Evolutionary conservation across 2,888 invertebrate genomes (phyloP).

Genomic region (Cryptophagus acutangulus): DNA sequence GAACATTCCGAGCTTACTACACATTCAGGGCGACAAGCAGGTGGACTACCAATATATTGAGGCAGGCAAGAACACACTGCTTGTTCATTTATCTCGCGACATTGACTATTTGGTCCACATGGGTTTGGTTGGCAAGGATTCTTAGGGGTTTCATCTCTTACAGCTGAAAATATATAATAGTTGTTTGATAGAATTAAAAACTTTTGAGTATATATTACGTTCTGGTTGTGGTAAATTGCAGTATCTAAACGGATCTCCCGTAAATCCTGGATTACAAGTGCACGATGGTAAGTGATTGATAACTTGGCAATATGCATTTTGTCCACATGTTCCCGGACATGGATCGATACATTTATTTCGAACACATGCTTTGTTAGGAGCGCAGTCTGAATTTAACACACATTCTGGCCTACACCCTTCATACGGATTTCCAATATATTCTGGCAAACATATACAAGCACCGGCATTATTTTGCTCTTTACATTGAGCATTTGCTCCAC

Average conservation of each 20-base stretch:
- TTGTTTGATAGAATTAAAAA: no score
- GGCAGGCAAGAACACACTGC: conserved; percentile 58
- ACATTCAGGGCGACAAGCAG: conserved; percentile 57
- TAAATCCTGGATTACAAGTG: conserved; percentile 59
- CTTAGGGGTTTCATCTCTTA: conserved; percentile 35
- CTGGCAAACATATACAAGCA: conserved; percentile 64
- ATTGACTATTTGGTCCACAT: conserved; percentile 74
- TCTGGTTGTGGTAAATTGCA: conserved; percentile 34
- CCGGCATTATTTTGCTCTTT: conserved; percentile 59
- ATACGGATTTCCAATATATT: conserved; percentile 72
- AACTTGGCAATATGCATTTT: conserved; percentile 70
- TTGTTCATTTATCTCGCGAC: conserved; percentile 58
- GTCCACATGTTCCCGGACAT: conserved; percentile 73
- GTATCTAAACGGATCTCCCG: conserved; percentile 55
- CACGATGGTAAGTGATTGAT: conserved; percentile 68
- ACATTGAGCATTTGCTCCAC: conserved; percentile 66
- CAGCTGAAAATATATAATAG: conserved; percentile 49
- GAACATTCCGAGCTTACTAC: conserved; percentile 54
- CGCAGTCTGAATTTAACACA: conserved; percentile 65
- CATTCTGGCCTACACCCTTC: conserved; percentile 75
- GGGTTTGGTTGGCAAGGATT: conserved; percentile 70
- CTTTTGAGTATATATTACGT: neutral
- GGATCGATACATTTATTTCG: conserved; percentile 74
- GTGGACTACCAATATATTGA: conserved; percentile 57
- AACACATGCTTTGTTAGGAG: conserved; percentile 66